Evolutionary conservation across 2,888 invertebrate species (phyloP).

Genomic region (Hydraecia micacea): DNA sequence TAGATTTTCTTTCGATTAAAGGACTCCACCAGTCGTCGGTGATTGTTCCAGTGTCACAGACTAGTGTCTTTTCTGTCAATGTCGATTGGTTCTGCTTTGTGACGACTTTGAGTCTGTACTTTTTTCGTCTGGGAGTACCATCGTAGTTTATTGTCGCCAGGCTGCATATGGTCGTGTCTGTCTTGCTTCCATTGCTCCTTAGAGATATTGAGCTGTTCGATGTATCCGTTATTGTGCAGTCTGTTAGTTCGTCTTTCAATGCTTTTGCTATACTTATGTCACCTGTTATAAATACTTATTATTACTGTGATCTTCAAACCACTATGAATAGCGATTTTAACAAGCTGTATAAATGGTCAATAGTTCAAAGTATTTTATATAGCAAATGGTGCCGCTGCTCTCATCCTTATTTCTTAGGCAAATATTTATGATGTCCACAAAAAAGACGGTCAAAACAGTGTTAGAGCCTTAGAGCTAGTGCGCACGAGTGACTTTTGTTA

Average conservation of each 20-base stretch:
- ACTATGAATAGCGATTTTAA: background rate
- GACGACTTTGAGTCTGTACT: slow-evolving; percentile 52
- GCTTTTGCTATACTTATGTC: background rate
- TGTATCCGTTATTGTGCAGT: slow-evolving; percentile 7
- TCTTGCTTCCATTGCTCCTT: slow-evolving; percentile 58
- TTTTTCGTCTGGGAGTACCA: slow-evolving; percentile 46
- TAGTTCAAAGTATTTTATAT: background rate
- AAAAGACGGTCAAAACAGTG: background rate
- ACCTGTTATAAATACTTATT: slow-evolving; percentile 29
- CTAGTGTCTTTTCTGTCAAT: slow-evolving; percentile 65
- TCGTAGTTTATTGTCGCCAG: slow-evolving; percentile 66
- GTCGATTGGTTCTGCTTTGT: slow-evolving; percentile 75
- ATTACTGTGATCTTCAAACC: background rate
- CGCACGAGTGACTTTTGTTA: background rate
- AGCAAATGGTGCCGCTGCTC: background rate
- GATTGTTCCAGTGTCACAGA: slow-evolving; percentile 74
- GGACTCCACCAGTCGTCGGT: slow-evolving; percentile 85
- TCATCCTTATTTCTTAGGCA: background rate
- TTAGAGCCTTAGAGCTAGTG: too few relatives aligned
- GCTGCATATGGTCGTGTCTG: slow-evolving; percentile 74
- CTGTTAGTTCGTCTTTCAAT: slow-evolving; percentile 4
- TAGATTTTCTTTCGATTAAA: slow-evolving; percentile 71
- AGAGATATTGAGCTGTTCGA: slow-evolving; percentile 39
- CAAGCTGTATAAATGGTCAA: background rate
- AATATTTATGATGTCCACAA: background rate